Conservation (phyloP, 1,140 invertebrate genomes). For the Diprion similis region DNA sequence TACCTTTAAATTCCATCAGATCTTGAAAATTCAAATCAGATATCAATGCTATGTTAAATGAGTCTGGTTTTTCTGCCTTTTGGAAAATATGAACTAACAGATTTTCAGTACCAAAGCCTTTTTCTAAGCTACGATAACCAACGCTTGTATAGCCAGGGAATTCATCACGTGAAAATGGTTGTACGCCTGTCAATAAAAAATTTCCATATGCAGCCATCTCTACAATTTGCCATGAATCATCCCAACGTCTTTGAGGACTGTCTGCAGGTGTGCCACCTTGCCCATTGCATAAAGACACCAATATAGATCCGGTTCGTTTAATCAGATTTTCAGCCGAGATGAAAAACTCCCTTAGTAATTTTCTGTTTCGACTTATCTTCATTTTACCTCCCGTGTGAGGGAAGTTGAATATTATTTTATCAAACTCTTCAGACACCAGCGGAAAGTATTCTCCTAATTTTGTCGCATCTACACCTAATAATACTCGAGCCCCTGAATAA, state of each 20-base stretch:
- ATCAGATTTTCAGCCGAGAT: constrained; percentile 54
- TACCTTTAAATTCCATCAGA: constrained; percentile 9
- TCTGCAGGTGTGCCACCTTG: constrained; percentile 69
- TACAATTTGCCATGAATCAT: constrained; percentile 70
- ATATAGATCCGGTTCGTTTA: constrained; percentile 51
- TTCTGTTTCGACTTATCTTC: constrained; percentile 67
- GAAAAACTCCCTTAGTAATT: constrained; percentile 66
- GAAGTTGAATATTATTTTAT: constrained; percentile 70
- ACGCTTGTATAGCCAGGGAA: constrained; percentile 58
- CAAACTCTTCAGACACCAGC: constrained; percentile 51
- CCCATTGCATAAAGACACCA: constrained; percentile 67
- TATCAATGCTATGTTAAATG: constrained; percentile 30
- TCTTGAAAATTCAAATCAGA: background rate
- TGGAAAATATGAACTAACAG: constrained; percentile 63
- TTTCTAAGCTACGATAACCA: constrained; percentile 65
- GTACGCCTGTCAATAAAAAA: constrained; percentile 58
- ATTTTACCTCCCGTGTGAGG: constrained; percentile 72
- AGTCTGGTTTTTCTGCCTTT: constrained; percentile 28
- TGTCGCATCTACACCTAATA: constrained; percentile 64
- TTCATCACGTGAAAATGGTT: constrained; percentile 53
- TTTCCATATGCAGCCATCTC: constrained; percentile 66
- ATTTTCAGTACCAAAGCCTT: constrained; percentile 62
- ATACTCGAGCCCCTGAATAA: constrained; percentile 60
- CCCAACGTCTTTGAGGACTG: constrained; percentile 59
- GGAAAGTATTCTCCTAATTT: constrained; percentile 44